A percentile compares a stretch with the other conserved stretches of the same genome.
These are phyloP conservation scores for Brachynemurus nebulosus DNA, from an alignment of 2,888 invertebrate species.

Conservation along the genomic window DNA sequence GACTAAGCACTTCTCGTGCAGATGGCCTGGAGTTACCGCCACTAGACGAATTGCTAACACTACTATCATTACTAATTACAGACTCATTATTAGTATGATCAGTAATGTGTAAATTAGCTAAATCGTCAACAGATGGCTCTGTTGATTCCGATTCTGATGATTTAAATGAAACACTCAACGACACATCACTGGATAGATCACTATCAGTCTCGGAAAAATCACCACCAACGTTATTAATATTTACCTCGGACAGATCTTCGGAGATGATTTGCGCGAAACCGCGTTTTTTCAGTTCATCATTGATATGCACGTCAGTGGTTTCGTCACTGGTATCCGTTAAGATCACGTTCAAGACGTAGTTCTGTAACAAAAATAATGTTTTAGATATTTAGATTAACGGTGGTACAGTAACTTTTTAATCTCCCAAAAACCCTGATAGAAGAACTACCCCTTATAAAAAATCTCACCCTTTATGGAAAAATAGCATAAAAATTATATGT, in stretches of 20 bases:
- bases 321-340: neutral
- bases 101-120: neutral
- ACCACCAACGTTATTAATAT: neutral
- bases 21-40: too few species aligned
- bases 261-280: neutral
- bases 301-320: neutral
- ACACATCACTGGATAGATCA: neutral
- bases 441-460: too few species aligned
- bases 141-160: neutral
- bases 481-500: too few species aligned
- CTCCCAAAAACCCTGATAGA: too few species aligned
- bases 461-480: too few species aligned
- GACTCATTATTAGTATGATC: neutral
- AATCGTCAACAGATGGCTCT: neutral
- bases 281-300: neutral
- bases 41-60: neutral
- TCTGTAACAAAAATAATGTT: neutral
- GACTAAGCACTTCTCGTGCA: too few species aligned
- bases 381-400: too few species aligned
- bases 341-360: neutral
- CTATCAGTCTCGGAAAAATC: neutral
- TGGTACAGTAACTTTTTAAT: too few species aligned
- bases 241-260: too few species aligned
- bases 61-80: neutral
- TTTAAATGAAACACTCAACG: neutral